These are phyloP conservation scores for Hystrix cristata DNA, from an alignment of 2,113 vertebrate species.

Conservation along the genomic window DNA sequence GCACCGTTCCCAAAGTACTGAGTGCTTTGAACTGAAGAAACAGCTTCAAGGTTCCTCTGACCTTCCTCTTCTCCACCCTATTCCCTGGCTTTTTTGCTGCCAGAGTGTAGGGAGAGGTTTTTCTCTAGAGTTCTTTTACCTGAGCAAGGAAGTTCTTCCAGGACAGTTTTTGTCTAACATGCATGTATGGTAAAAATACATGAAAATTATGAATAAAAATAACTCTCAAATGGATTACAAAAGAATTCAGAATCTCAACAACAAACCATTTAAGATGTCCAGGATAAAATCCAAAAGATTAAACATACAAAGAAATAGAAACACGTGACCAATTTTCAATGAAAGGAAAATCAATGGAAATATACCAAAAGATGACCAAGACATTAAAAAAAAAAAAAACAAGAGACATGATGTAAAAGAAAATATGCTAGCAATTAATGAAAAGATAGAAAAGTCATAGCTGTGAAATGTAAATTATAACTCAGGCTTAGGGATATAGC, in stretches of 20 bases:
- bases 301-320: constrained; percentile 9
- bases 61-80: neutral
- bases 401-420: neutral
- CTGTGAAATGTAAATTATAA: constrained; percentile 8
- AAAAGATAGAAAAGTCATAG: neutral
- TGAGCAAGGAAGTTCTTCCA: neutral
- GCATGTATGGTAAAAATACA: constrained; percentile 17
- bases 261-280: neutral
- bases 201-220: neutral
- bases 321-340: neutral
- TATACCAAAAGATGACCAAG: neutral
- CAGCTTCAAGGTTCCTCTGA: neutral
- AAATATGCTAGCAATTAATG: neutral
- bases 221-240: neutral
- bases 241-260: constrained; percentile 9
- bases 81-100: neutral
- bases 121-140: neutral
- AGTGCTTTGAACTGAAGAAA: neutral
- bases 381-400: neutral
- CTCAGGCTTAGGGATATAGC: neutral
- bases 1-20: neutral
- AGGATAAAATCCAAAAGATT: neutral
- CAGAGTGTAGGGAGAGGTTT: neutral
- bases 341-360: neutral
- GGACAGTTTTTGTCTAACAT: constrained; percentile 27